phyloP scores from a whole-genome alignment of 2,113 vertebrate genomes.

The Xiphias gladius region DNA sequence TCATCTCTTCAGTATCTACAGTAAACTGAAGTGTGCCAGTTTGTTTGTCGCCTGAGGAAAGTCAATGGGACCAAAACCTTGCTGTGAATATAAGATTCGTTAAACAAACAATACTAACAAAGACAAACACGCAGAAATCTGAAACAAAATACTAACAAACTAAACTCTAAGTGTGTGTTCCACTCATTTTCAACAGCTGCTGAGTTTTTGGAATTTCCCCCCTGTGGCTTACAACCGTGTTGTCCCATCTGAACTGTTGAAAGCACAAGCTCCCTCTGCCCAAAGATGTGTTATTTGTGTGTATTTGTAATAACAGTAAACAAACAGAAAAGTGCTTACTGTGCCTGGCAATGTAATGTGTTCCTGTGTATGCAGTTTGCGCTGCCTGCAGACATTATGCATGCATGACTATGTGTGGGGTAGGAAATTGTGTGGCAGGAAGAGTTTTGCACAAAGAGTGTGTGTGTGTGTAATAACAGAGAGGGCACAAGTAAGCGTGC shows the following conservation, averaged over 20 bases:
- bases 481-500: not conserved
- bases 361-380: not conserved
- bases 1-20: too few relatives aligned
- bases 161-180: not conserved
- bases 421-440: not conserved
- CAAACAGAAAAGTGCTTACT: not conserved
- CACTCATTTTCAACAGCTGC: not conserved
- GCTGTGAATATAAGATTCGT: too few relatives aligned
- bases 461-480: conserved; percentile 23
- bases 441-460: not conserved
- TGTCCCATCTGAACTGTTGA: not conserved
- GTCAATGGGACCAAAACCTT: not conserved
- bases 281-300: conserved; percentile 3
- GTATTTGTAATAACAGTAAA: conserved; percentile 4
- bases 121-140: not conserved
- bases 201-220: not conserved
- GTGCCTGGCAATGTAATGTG: not conserved
- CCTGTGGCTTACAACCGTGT: not conserved
- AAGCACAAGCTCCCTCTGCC: not conserved
- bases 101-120: not conserved
- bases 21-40: not conserved
- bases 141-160: not conserved
- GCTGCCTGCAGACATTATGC: not conserved
- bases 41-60: not conserved
- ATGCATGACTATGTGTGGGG: not conserved